Evolutionary conservation across 1,140 invertebrate genomes (phyloP), one percentile per base, ranked within the genome.

Genomic region (Drosophila quadrilineata): DNA sequence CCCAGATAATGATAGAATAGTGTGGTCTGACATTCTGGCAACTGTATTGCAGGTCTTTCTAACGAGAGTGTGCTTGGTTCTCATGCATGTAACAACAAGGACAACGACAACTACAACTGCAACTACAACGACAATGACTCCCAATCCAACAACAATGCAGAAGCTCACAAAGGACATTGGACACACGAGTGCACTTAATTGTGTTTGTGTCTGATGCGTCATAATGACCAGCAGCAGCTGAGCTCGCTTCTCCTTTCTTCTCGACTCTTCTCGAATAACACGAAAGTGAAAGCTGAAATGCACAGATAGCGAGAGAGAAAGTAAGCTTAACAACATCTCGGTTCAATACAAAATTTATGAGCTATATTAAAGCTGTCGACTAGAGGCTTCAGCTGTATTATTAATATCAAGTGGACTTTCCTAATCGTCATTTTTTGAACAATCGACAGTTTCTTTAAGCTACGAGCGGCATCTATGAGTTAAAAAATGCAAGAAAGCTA

Each of bases 111-210:
- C n/a, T n/a, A n/a, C n/a, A n/a, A n/a, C n/a, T n/a, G n/a, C n/a
- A n/a, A n/a, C n/a, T n/a, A n/a, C n/a, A n/a, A n/a, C n/a, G n/a
- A 48, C 21, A 31, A 38, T 12, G 38, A 29, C 41, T 38, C 50
- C n/a, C 17, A 24, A 4, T 35, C n/a, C n/a, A 12, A 24, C 16
- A 60, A 43, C n/a, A 46, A 48, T 56, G 29, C 24, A 43, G 10
- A 38, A 38, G 48, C 10, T 43, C 22, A 41, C 54, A 70, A 41
- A 35, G 43, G 50, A 59, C 60, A 43, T 68, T 24, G 43, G 46
- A 38, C 63, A 54, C 58, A 63, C 68, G 56, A 74, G 54, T 70
- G 60, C 69, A 66, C 56, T 59, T 72, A 66, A 82, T 76, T 84
- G 57, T 62, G 71, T 59, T 71, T 75, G 67, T 72, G 52, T 70